phyloP scores from a whole-genome alignment of 2,888 invertebrate genomes.

The Deilephila elpenor region DNA sequence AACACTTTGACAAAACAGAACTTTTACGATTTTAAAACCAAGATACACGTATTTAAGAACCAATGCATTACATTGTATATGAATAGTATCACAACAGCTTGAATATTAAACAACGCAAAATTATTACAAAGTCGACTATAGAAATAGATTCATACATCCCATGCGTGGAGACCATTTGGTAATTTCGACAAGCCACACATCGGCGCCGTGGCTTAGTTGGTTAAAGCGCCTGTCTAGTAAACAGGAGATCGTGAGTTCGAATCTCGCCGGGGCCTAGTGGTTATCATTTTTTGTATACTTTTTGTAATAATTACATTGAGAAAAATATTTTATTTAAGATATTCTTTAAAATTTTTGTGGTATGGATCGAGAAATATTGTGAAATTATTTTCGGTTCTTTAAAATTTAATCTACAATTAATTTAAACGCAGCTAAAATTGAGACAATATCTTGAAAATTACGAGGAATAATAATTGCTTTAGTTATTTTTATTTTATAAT shows the following conservation, averaged over 20 bases:
- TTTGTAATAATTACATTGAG: neutral
- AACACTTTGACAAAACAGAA: too few relatives aligned
- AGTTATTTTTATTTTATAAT: too few relatives aligned
- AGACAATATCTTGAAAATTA: too few relatives aligned
- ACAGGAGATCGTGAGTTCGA: conserved; percentile 82
- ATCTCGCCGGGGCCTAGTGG: conserved; percentile 76
- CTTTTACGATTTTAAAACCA: too few relatives aligned
- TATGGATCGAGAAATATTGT: too few relatives aligned
- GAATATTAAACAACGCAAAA: too few relatives aligned
- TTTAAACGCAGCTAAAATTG: too few relatives aligned
- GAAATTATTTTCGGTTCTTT: too few relatives aligned
- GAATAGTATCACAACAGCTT: neutral
- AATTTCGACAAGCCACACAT: neutral
- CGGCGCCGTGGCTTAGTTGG: conserved; percentile 82
- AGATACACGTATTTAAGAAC: neutral
- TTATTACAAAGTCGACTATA: neutral
- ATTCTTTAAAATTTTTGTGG: too few relatives aligned
- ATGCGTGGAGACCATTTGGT: neutral
- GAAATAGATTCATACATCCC: neutral
- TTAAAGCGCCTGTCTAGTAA: conserved; percentile 83
- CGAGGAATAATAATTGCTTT: too few relatives aligned
- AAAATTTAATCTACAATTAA: too few relatives aligned
- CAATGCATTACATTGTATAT: neutral
- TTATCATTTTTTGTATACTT: conserved; percentile 20
- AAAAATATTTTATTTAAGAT: too few relatives aligned